Conservation (phyloP, 2,113 vertebrate species). For the Entosphenus tridentatus region DNA sequence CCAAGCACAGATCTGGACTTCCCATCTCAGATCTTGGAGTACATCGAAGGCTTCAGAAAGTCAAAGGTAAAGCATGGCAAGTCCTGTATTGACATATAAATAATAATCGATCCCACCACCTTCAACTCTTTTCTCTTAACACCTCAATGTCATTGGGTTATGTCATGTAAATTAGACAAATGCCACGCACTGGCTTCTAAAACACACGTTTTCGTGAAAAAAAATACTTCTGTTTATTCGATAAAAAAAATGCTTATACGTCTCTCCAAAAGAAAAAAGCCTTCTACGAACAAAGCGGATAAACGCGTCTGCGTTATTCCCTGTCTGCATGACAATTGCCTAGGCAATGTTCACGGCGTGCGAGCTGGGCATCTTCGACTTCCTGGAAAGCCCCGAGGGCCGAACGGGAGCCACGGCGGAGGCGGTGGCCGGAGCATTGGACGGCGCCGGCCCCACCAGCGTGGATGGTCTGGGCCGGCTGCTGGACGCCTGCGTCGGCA, state of each 20-base stretch:
- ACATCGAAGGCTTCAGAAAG: constrained; percentile 28
- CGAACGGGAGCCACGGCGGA: constrained; percentile 15
- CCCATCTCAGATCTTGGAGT: constrained; percentile 31
- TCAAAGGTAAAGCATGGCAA: constrained; percentile 21
- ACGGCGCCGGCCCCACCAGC: constrained; percentile 11
- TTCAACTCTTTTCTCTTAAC: too few species aligned
- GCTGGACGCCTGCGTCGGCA: constrained; percentile 27
- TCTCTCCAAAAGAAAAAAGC: too few species aligned
- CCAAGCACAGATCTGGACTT: constrained; percentile 27
- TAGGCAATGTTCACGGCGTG: constrained; percentile 33
- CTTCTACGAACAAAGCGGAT: too few species aligned
- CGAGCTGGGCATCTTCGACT: constrained; percentile 31
- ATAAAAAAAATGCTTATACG: too few species aligned
- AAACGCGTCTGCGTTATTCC: too few species aligned
- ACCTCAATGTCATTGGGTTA: too few species aligned
- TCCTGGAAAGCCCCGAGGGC: constrained; percentile 22
- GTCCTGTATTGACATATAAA: too few species aligned
- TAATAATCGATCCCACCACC: too few species aligned
- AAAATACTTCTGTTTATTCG: too few species aligned
- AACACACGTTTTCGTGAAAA: too few species aligned
- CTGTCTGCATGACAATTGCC: background rate
- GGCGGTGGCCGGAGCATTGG: constrained; percentile 7
- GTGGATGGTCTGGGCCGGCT: constrained; percentile 24
- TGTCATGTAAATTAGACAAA: too few species aligned
- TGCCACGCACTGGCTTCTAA: too few species aligned